A percentile compares a stretch with the other conserved stretches of the same genome.
These are phyloP conservation scores for Axea sp. DNA, from an alignment of 2,888 invertebrate genomes.

Conservation along the genomic window DNA sequence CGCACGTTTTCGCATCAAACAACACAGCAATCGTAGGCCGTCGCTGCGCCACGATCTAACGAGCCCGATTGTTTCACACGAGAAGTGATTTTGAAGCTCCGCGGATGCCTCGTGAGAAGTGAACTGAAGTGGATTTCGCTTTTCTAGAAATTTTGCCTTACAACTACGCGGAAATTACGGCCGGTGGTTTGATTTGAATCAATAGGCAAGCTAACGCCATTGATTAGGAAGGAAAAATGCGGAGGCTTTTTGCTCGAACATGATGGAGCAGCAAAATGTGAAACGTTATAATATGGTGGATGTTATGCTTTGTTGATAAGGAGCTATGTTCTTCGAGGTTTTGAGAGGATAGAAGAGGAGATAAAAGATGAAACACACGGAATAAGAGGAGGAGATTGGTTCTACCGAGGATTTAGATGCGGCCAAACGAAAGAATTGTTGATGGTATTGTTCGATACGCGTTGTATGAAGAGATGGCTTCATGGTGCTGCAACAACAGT, in stretches of 20 bases:
- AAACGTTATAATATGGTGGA: constrained; percentile 39
- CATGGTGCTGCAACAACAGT: constrained; percentile 8
- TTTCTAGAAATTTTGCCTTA: constrained; percentile 23
- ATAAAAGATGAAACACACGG: constrained; percentile 50
- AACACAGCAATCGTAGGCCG: constrained; percentile 48
- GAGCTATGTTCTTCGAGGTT: constrained; percentile 50
- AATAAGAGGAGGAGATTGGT: constrained; percentile 64
- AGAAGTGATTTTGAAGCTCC: constrained; percentile 61
- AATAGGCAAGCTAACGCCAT: constrained; percentile 21
- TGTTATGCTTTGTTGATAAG: constrained; percentile 48
- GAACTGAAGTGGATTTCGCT: constrained; percentile 17
- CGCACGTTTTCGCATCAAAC: constrained; percentile 61
- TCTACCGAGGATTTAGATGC: constrained; percentile 73
- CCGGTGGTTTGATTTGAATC: constrained; percentile 36
- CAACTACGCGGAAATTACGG: constrained; percentile 19
- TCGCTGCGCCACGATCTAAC: constrained; percentile 65
- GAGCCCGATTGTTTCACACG: constrained; percentile 63
- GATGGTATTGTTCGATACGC: constrained; percentile 74
- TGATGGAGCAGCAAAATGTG: constrained; percentile 34
- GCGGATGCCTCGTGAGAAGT: constrained; percentile 11
- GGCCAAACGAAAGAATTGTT: constrained; percentile 64
- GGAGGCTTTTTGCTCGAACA: constrained; percentile 26
- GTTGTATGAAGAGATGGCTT: constrained; percentile 38
- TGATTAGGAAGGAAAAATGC: constrained; percentile 41
- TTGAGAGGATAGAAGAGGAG: constrained; percentile 47